A percentile compares a stretch with the other conserved stretches of the same genome.
Evolutionary conservation across 2,797 vertebrate genomes (phyloP).

Genomic region (Carcharodon carcharias): DNA sequence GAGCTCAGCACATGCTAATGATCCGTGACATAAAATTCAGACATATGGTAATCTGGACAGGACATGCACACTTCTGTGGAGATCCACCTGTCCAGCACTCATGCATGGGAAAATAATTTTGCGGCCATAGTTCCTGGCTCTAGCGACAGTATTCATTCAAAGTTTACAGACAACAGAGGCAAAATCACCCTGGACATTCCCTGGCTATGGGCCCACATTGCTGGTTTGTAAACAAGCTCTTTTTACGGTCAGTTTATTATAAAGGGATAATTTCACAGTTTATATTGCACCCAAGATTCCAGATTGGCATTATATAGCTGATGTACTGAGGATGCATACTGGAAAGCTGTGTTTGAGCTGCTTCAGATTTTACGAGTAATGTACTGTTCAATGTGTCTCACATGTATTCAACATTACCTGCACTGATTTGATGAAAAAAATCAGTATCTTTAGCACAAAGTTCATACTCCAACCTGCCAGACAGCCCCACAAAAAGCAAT

Average conservation of each 20-base stretch:
- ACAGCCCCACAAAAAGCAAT: not conserved
- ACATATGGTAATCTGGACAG: not conserved
- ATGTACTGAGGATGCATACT: not conserved
- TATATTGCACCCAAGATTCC: not conserved
- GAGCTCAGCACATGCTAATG: not conserved
- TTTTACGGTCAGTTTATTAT: not conserved
- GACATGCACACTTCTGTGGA: not conserved
- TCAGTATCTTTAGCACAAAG: not conserved
- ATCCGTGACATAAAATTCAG: not conserved
- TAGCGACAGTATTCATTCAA: no score
- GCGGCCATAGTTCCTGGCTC: not conserved
- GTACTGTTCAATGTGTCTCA: slow-evolving; percentile 1
- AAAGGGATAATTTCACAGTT: not conserved
- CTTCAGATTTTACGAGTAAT: not conserved
- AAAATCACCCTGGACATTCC: not conserved
- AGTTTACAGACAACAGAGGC: not conserved
- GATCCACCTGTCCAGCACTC: not conserved
- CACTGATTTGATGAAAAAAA: not conserved
- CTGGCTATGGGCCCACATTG: not conserved
- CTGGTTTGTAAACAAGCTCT: not conserved
- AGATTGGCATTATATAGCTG: not conserved
- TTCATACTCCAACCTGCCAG: not conserved
- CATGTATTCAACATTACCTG: not conserved
- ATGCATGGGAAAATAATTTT: not conserved
- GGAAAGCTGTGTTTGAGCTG: not conserved